A percentile compares a stretch with the other conserved stretches of the same genome.
These are phyloP conservation scores for Rapana venosa DNA, from an alignment of 2,888 invertebrate genomes.

Conservation along the genomic window DNA sequence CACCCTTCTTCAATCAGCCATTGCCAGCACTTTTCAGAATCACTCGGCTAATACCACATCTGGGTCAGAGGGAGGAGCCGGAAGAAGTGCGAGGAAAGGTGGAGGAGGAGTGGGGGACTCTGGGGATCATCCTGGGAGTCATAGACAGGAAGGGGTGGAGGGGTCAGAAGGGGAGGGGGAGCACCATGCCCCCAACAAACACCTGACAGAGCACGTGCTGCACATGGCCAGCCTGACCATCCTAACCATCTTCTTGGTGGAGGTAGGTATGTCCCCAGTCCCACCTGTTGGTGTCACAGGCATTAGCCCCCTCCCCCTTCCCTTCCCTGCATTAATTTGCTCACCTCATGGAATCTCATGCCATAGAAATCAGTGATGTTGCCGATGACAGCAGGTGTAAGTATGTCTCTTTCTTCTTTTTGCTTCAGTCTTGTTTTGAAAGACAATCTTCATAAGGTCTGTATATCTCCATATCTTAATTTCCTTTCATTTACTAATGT, in stretches of 20 bases:
- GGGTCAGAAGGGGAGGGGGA: background rate
- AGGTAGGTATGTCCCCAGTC: conserved; percentile 9
- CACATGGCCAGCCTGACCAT: conserved; percentile 38
- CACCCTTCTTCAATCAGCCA: background rate
- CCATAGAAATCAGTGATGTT: too few relatives aligned
- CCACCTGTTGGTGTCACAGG: too few relatives aligned
- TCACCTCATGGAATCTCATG: too few relatives aligned
- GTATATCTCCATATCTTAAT: too few relatives aligned
- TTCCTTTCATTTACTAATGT: too few relatives aligned
- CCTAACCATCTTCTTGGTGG: conserved; percentile 34
- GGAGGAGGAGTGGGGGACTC: background rate
- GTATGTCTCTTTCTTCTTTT: too few relatives aligned
- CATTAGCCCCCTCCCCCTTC: too few relatives aligned
- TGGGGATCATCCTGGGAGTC: background rate
- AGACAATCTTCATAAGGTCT: too few relatives aligned
- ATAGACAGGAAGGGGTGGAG: background rate
- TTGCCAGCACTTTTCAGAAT: background rate
- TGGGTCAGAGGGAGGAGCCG: background rate
- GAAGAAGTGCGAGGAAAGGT: background rate
- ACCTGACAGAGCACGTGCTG: conserved; percentile 30
- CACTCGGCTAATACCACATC: background rate
- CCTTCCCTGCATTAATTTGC: too few relatives aligned
- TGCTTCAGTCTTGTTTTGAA: too few relatives aligned
- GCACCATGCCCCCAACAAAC: conserved; percentile 35
- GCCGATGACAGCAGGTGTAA: too few relatives aligned